Conservation (phyloP, 1,140 invertebrate genomes). For the Zaprionus nigranus region DNA sequence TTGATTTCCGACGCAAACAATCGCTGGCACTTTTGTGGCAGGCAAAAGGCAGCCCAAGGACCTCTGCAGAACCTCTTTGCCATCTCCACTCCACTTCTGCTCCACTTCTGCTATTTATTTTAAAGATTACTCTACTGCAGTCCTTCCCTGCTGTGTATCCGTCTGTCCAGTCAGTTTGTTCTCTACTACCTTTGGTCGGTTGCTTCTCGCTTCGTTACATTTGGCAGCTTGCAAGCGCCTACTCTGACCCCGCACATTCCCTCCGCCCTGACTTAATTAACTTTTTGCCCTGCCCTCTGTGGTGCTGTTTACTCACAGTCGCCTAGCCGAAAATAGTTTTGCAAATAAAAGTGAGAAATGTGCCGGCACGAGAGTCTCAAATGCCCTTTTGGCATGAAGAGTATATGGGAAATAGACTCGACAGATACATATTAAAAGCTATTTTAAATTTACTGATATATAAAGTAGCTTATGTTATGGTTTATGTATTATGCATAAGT, state of each 20-base stretch:
- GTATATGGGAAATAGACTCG: neutral
- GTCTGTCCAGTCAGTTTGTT: constrained; percentile 16
- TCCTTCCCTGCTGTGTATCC: neutral
- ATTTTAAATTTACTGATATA: too few species aligned
- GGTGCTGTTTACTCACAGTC: constrained; percentile 45
- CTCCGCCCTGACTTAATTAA: constrained; percentile 66
- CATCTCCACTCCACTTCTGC: neutral
- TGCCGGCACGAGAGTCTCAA: neutral
- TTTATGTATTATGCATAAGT: too few species aligned
- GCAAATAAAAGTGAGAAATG: constrained; percentile 54
- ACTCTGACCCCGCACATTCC: neutral
- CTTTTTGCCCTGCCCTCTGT: constrained; percentile 54
- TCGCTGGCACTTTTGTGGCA: constrained; percentile 36
- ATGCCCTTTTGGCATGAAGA: constrained; percentile 13
- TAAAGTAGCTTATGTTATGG: too few species aligned
- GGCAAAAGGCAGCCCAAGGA: constrained; percentile 20
- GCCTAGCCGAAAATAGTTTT: constrained; percentile 33
- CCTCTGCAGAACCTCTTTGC: neutral
- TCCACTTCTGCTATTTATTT: constrained; percentile 28
- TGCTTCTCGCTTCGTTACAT: constrained; percentile 29
- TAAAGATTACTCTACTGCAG: constrained; percentile 36
- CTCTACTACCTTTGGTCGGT: constrained; percentile 30
- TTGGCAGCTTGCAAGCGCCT: constrained; percentile 30
- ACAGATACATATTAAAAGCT: too few species aligned
- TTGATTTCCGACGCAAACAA: constrained; percentile 54